phyloP scores from a whole-genome alignment of 1,140 invertebrate species.

The Meloidogyne exigua region DNA sequence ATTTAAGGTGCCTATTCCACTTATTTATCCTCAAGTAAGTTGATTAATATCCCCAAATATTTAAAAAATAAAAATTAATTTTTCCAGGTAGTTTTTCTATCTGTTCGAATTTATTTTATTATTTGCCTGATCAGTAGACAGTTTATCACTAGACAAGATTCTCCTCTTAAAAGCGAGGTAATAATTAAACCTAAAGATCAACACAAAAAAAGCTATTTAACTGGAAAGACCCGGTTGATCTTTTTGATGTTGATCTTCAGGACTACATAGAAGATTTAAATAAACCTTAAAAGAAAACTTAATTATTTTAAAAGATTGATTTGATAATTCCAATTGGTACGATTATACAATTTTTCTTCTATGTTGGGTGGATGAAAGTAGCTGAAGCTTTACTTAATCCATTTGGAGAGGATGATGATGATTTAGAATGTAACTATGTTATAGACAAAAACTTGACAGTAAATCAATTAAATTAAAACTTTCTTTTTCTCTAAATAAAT shows the following conservation, averaged over 20 bases:
- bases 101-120: conserved; percentile 59
- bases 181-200: background rate
- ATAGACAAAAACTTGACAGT: conserved; percentile 58
- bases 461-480: background rate
- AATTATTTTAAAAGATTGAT: conserved; percentile 57
- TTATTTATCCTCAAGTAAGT: conserved; percentile 49
- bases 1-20: conserved; percentile 50
- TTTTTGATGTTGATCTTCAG: no score
- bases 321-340: conserved; percentile 54
- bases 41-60: background rate
- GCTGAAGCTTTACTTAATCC: conserved; percentile 62
- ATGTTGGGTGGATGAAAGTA: conserved; percentile 63
- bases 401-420: conserved; percentile 62
- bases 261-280: no score
- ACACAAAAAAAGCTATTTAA: no score
- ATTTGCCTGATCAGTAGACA: conserved; percentile 57
- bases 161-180: conserved; percentile 34
- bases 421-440: conserved; percentile 58
- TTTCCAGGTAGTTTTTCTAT: conserved; percentile 60
- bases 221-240: no score
- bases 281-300: no score
- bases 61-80: background rate
- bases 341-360: conserved; percentile 58
- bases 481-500: conserved; percentile 20
- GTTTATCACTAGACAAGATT: conserved; percentile 37